Conservation (phyloP, 2,113 vertebrate species). For the Tylochromis polylepis region DNA sequence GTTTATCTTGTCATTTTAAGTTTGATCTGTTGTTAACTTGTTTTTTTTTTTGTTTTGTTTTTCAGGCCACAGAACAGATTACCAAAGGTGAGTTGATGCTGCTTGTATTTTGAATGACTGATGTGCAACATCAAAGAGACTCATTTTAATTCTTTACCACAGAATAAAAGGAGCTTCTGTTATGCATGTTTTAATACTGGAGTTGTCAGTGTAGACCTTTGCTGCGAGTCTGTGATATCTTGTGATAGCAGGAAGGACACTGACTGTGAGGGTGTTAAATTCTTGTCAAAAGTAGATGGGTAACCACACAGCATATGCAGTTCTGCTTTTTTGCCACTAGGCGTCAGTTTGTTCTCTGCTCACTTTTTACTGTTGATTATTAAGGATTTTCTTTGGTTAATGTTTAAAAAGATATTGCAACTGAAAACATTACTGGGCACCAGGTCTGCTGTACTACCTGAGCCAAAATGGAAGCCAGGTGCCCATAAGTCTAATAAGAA, state of each 20-base stretch:
- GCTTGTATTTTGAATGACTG: neutral
- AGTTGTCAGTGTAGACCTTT: neutral
- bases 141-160: neutral
- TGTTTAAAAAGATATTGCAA: neutral
- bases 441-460: slow-evolving; percentile 25
- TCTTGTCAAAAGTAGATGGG: neutral
- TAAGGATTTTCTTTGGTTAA: neutral
- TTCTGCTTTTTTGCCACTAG: neutral
- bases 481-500: slow-evolving; percentile 45
- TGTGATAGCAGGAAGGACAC: neutral
- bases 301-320: neutral
- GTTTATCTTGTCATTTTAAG: neutral
- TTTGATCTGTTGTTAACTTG: neutral
- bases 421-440: neutral
- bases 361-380: neutral
- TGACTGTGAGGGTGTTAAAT: neutral
- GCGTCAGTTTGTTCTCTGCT: neutral
- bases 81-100: slow-evolving; percentile 89
- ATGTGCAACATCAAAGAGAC: neutral
- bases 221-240: neutral
- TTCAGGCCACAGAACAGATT: slow-evolving; percentile 97
- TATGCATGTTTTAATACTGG: neutral
- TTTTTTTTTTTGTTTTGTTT: slow-evolving; percentile 21
- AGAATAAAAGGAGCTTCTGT: neutral
- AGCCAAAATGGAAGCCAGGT: slow-evolving; percentile 31